phyloP scores from a whole-genome alignment of 2,888 invertebrate genomes.

The Panopea generosa region DNA sequence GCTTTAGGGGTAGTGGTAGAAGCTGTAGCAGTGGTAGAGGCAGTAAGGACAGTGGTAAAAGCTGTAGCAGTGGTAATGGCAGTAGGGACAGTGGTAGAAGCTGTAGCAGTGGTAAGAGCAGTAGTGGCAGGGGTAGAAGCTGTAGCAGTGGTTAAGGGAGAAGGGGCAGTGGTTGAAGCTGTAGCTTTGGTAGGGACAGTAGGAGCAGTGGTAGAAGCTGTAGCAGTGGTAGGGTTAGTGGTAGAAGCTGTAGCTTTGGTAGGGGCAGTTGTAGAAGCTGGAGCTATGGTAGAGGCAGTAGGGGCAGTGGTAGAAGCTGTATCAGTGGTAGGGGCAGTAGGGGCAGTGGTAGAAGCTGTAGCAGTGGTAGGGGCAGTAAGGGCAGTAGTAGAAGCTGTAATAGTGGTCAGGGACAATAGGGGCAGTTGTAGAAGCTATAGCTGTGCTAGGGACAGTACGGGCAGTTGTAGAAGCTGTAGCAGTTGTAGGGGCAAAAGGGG shows the following conservation, averaged over 20 bases:
- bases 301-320: not conserved
- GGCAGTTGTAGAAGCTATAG: constrained; percentile 6
- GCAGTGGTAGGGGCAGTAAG: not conserved
- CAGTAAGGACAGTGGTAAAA: no score
- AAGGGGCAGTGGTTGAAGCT: not conserved
- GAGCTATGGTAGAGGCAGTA: not conserved
- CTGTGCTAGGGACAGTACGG: no score
- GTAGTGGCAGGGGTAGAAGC: no score
- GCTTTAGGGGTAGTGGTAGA: constrained; percentile 8
- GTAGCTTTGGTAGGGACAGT: not conserved
- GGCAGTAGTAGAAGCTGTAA: constrained; percentile 3
- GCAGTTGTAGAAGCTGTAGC: not conserved
- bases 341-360: constrained; percentile 1
- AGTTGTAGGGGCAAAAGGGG: not conserved
- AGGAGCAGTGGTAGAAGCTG: constrained; percentile 4
- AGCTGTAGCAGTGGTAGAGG: constrained; percentile 1
- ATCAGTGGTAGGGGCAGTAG: not conserved
- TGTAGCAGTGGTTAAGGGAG: no score
- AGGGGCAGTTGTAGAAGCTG: not conserved
- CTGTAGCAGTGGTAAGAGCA: not conserved
- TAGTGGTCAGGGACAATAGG: not conserved
- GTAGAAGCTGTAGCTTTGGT: not conserved
- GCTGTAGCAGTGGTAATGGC: not conserved
- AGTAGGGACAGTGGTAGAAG: not conserved
- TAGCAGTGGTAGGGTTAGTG: constrained; percentile 2